Percentiles rank a stretch among this genome's conserved stretches.
Evolutionary conservation across 2,888 invertebrate genomes (phyloP).

Genomic region (Tipula unca): DNA sequence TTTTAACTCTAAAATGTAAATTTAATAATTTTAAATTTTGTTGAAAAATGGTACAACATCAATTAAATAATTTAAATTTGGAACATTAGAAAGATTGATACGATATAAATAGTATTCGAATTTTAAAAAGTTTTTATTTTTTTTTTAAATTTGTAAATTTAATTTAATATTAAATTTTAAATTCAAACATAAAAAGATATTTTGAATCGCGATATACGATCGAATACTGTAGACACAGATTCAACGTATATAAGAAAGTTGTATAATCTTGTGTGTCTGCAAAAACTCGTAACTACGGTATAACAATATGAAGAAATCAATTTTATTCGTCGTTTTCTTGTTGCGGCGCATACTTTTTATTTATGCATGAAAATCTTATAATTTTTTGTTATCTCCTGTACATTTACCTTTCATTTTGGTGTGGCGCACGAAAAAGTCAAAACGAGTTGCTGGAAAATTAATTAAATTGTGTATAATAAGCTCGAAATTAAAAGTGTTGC

Average conservation of each 20-base stretch:
- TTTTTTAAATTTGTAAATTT: too few species aligned
- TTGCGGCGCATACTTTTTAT: not conserved
- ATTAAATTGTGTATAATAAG: not conserved
- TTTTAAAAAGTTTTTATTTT: too few species aligned
- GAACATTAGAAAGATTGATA: too few species aligned
- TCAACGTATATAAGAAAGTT: not conserved
- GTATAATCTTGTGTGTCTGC: not conserved
- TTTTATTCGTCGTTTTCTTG: not conserved
- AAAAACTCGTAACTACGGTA: not conserved
- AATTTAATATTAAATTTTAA: too few species aligned
- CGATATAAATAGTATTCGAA: too few species aligned
- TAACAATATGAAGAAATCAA: not conserved
- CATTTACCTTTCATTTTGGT: not conserved
- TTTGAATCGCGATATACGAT: not conserved
- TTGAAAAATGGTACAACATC: too few species aligned
- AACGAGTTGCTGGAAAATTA: not conserved
- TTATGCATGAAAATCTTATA: not conserved
- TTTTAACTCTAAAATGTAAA: too few species aligned
- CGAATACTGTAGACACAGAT: not conserved
- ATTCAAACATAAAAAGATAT: too few species aligned
- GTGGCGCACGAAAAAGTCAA: not conserved
- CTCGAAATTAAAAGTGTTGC: not conserved
- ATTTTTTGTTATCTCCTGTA: not conserved
- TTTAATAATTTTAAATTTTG: too few species aligned
- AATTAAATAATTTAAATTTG: too few species aligned